These are phyloP conservation scores for Bemisia tabaci DNA, from an alignment of 1,140 invertebrate genomes.

Conservation along the genomic window DNA sequence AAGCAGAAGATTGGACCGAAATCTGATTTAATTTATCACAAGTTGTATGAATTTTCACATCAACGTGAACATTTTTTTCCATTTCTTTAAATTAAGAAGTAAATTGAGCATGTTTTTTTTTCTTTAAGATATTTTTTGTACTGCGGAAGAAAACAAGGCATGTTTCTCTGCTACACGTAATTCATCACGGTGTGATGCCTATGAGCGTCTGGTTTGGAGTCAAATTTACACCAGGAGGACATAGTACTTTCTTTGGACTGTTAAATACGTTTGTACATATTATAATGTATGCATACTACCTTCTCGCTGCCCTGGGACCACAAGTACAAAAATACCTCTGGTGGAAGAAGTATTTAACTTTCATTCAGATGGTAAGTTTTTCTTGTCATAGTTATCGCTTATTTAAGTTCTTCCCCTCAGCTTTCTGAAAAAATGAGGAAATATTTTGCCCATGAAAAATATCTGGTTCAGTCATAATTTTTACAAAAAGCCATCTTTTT, in stretches of 20 bases:
- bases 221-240: conserved; percentile 72
- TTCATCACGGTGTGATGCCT: conserved; percentile 87
- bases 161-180: conserved; percentile 73
- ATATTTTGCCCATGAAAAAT: too few relatives aligned
- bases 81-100: too few relatives aligned
- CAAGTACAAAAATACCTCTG: conserved; percentile 72
- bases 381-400: too few relatives aligned
- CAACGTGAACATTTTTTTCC: too few relatives aligned
- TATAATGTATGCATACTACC: conserved; percentile 85
- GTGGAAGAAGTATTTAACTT: conserved; percentile 90
- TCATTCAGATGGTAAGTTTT: conserved; percentile 62
- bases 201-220: conserved; percentile 86
- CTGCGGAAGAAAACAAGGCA: conserved; percentile 73
- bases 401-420: too few relatives aligned
- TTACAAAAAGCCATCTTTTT: not conserved
- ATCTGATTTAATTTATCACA: too few relatives aligned
- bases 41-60: too few relatives aligned
- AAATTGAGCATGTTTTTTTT: too few relatives aligned
- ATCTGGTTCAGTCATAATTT: conserved; percentile 8
- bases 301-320: conserved; percentile 71
- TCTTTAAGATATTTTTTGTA: conserved; percentile 62
- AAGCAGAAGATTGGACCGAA: too few relatives aligned
- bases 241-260: conserved; percentile 65
- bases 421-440: too few relatives aligned
- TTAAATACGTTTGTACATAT: conserved; percentile 81